Conservation (phyloP, 2,797 vertebrate species). For the Brachyalestes nurse region DNA sequence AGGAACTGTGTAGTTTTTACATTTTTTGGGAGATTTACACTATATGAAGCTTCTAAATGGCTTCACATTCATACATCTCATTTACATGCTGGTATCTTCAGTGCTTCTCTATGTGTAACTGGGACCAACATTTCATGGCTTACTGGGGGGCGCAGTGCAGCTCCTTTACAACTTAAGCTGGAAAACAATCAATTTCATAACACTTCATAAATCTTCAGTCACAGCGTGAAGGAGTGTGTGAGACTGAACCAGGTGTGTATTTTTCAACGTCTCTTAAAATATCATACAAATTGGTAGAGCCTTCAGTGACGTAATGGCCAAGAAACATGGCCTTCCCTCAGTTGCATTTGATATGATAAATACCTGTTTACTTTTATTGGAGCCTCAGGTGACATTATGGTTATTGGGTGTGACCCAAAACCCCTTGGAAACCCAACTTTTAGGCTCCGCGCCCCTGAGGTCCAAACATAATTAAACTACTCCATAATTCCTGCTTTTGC, state of each 20-base stretch:
- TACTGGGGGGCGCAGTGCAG: no score
- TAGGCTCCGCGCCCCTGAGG: neutral
- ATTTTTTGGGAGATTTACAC: no score
- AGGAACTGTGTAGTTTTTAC: no score
- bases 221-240: neutral
- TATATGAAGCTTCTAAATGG: no score
- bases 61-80: no score
- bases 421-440: neutral
- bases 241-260: neutral
- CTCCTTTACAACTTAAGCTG: no score
- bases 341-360: neutral
- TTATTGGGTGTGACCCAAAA: constrained; percentile 10
- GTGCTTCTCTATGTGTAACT: no score
- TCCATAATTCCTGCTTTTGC: constrained; percentile 1
- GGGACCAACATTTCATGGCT: no score
- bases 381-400: neutral
- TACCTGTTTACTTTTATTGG: neutral
- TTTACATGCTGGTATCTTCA: no score
- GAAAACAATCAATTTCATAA: no score
- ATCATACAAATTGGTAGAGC: neutral
- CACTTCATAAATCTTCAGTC: no score
- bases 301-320: neutral
- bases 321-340: neutral
- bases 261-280: neutral
- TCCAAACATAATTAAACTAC: constrained; percentile 2